phyloP scores from a whole-genome alignment of 2,888 invertebrate genomes.

The Volucella inflata region DNA sequence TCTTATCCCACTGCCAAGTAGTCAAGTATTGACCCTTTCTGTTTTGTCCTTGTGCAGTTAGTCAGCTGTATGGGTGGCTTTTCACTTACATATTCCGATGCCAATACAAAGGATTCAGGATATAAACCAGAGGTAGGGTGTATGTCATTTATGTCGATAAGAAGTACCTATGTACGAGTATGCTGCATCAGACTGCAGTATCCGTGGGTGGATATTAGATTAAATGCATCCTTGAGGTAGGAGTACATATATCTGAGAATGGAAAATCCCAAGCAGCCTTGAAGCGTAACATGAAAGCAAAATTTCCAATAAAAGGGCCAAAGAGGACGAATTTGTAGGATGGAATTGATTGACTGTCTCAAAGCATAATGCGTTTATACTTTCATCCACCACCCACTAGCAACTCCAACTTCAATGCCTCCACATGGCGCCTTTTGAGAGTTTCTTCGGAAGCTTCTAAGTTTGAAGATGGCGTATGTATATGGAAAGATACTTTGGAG shows the following conservation, averaged over 20 bases:
- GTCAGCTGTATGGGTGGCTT: slow-evolving; percentile 4
- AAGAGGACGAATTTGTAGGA: no score
- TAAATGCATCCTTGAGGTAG: slow-evolving; percentile 23
- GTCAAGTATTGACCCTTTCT: slow-evolving; percentile 33
- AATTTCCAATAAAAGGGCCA: no score
- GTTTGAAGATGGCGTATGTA: no score
- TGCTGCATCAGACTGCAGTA: slow-evolving; percentile 51
- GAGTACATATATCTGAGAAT: background rate
- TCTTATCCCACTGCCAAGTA: background rate
- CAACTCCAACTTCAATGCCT: no score
- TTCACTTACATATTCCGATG: slow-evolving; percentile 32
- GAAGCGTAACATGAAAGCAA: slow-evolving; percentile 1
- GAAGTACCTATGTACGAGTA: background rate
- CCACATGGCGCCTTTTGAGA: no score
- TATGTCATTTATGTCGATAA: slow-evolving; percentile 56
- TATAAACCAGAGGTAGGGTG: slow-evolving; percentile 19
- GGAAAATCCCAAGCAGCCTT: slow-evolving; percentile 34
- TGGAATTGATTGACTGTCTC: no score
- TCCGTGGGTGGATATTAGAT: slow-evolving; percentile 37
- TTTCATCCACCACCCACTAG: no score
- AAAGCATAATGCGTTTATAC: no score
- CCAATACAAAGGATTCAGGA: slow-evolving; percentile 30
- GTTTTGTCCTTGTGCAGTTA: slow-evolving; percentile 1
- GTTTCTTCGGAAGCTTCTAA: no score
- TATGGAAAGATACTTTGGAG: no score